Percentiles rank a stretch among this genome's conserved stretches.
These are phyloP conservation scores for Aramus guarauna DNA, from an alignment of 2,113 vertebrate genomes.

Conservation along the genomic window DNA sequence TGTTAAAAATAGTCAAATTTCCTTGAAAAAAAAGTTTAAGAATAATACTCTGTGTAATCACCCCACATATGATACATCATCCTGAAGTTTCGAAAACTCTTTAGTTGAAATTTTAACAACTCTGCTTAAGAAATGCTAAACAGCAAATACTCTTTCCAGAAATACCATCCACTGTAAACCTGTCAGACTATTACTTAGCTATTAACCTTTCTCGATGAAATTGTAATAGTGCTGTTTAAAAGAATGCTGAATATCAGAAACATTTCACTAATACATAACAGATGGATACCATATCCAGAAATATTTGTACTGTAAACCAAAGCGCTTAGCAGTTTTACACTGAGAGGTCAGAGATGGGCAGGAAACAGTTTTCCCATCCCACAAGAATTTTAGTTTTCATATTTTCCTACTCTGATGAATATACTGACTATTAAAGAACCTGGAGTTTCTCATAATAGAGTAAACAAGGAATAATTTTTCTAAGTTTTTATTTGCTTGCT, in stretches of 20 bases:
- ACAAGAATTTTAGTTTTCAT: conserved; percentile 46
- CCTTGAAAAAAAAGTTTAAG: conserved; percentile 14
- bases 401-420: conserved; percentile 20
- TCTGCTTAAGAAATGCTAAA: conserved; percentile 56
- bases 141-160: conserved; percentile 54
- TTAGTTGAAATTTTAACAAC: conserved; percentile 41
- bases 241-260: conserved; percentile 67
- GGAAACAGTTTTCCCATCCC: conserved; percentile 55
- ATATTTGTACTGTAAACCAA: conserved; percentile 65
- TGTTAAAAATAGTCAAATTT: conserved; percentile 33
- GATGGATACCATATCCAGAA: conserved; percentile 58
- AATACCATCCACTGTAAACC: conserved; percentile 55
- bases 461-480: neutral
- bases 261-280: conserved; percentile 61
- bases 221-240: conserved; percentile 49
- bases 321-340: conserved; percentile 49
- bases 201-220: conserved; percentile 57
- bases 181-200: conserved; percentile 56
- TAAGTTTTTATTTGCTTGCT: neutral
- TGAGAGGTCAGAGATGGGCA: conserved; percentile 57
- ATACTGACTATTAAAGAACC: conserved; percentile 36
- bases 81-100: conserved; percentile 12
- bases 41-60: neutral
- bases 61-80: conserved; percentile 20
- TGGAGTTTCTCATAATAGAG: neutral